Percentiles rank a stretch among this genome's conserved stretches.
These are phyloP conservation scores for Argynnis bischoffii DNA, from an alignment of 2,888 invertebrate genomes.

Conservation along the genomic window DNA sequence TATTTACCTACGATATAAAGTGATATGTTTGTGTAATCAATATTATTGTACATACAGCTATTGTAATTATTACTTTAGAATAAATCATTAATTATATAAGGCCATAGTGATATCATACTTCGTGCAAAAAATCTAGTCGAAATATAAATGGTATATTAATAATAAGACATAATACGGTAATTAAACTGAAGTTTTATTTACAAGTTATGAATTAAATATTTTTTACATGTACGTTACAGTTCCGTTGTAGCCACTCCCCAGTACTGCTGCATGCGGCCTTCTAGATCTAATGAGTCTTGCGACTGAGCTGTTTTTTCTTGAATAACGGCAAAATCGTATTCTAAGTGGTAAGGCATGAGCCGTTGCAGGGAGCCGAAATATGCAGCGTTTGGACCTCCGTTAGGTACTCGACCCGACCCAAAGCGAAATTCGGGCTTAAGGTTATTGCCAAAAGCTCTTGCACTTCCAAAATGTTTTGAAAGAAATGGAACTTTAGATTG, in stretches of 20 bases:
- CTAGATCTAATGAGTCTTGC: slow-evolving; percentile 90
- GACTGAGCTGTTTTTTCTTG: slow-evolving; percentile 87
- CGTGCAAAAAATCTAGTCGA: slow-evolving; percentile 82
- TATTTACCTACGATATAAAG: slow-evolving; percentile 48
- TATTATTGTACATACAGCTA: slow-evolving; percentile 62
- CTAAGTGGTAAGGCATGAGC: slow-evolving; percentile 90
- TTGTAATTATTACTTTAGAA: slow-evolving; percentile 34
- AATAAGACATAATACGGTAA: slow-evolving; percentile 62
- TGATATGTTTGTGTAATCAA: slow-evolving; percentile 49
- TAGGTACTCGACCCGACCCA: slow-evolving; percentile 83
- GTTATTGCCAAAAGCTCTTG: slow-evolving; percentile 88
- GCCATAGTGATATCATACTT: slow-evolving; percentile 74
- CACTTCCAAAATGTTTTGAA: slow-evolving; percentile 90
- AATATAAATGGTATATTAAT: slow-evolving; percentile 74
- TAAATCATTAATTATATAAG: slow-evolving; percentile 47
- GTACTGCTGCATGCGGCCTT: slow-evolving; percentile 93
- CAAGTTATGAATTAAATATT: slow-evolving; percentile 47
- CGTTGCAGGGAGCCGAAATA: slow-evolving; percentile 93
- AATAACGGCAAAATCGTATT: slow-evolving; percentile 92
- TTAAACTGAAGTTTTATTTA: slow-evolving; percentile 73
- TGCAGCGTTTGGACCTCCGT: slow-evolving; percentile 92
- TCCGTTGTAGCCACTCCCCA: slow-evolving; percentile 96
- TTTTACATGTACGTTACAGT: slow-evolving; percentile 71
- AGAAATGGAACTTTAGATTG: slow-evolving; percentile 80
- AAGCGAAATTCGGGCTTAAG: slow-evolving; percentile 83